Base-by-base conservation (phyloP, 1,140 invertebrate genomes). In the Bombus turneri region DNA sequence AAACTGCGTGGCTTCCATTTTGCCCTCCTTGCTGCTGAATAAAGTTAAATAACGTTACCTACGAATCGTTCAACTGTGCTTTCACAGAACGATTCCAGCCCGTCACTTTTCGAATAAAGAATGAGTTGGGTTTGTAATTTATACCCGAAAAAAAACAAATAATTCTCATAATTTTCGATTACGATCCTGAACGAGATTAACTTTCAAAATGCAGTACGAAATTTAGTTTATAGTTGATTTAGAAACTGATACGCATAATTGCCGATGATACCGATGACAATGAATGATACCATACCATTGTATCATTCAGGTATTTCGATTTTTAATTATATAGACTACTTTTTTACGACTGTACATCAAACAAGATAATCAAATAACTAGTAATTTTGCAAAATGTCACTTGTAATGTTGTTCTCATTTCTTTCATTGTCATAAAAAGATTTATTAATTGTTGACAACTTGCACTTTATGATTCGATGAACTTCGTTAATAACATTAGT, bases 81-180 rank as follows among this genome's bases (percentile, higher is more conserved):
- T 80, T 62, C 66, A 83, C 68, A 59, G 64, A 88, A 22, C 47
- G 39, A 81, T 83, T 72, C 66, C 47, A 81, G 31, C 47, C 69
- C 28, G 71, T 6, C 28, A 15, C 6, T 69, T 28, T 4, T 69
- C 37, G 4, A 39, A 13, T 13, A 25, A 13, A 9, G 12, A 28
- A 69, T 12, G 1, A 12, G 25, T 2, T 8, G 13, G 15, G n/a
- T 39, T n/a, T 25, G 22, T 71, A 37, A 3, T 39, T 69, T n/a
- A 28, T n/a, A 12, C 13, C 5, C 2, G 5, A 18, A 34, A 57
- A 57, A 10, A 66, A 8, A 34, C 13, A 59, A 15, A 2, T 12
- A 34, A 62, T 1, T 6, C 1, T 39, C 10, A 28, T 71, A 22
- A 22, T 34, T 68, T 37, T 34, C 2, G 3, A 68, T 37, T 37